Conservation (phyloP, 2,888 invertebrate species). For the Leucophenga maculata region DNA sequence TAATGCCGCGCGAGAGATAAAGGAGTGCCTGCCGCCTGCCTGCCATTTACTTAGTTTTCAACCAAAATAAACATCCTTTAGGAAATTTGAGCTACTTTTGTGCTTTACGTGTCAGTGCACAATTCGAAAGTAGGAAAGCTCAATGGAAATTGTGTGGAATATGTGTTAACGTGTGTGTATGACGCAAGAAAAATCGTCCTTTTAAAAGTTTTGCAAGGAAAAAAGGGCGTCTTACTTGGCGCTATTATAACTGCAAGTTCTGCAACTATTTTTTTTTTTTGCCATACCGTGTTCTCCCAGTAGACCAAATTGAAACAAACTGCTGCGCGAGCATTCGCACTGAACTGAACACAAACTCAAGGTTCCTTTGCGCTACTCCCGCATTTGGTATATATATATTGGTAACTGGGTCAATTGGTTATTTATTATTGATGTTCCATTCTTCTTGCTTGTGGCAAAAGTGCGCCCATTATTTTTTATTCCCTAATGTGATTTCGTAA, state of each 20-base stretch:
- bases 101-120: constrained; percentile 13
- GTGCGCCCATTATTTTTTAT: background rate
- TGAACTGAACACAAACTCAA: background rate
- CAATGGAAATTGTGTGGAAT: background rate
- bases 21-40: too few species aligned
- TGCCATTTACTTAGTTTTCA: background rate
- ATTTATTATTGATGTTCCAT: constrained; percentile 7
- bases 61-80: background rate
- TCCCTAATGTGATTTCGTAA: constrained; percentile 17
- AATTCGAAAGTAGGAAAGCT: background rate
- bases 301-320: background rate
- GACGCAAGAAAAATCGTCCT: background rate
- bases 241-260: background rate
- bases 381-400: too few species aligned
- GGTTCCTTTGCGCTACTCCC: background rate
- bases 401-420: constrained; percentile 18
- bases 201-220: too few species aligned
- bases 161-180: too few species aligned
- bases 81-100: background rate
- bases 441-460: background rate
- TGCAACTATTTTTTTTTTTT: background rate
- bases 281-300: background rate
- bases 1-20: background rate
- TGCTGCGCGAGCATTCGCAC: background rate
- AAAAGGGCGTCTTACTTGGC: too few species aligned